Percentiles rank a stretch among this genome's conserved stretches.
Conservation (phyloP, 1,140 invertebrate genomes). For the Aphelinus atriplicis region DNA sequence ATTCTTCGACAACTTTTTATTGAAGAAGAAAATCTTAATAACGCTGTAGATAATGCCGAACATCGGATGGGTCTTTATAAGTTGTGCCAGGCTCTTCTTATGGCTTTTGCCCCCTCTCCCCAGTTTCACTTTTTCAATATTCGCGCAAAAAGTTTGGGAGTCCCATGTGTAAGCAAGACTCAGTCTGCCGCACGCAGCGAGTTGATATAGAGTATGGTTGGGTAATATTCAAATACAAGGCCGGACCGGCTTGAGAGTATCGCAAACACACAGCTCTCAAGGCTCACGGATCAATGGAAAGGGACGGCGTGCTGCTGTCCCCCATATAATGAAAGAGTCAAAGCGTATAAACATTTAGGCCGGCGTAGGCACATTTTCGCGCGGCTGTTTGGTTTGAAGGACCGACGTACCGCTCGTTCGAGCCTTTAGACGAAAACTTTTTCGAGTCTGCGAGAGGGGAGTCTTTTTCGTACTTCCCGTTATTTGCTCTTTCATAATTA, state of each 20-base stretch:
- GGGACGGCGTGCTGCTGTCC: background rate
- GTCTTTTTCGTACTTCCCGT: slow-evolving; percentile 19
- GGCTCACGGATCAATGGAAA: slow-evolving; percentile 45
- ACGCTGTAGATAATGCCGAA: too few relatives aligned
- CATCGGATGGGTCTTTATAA: too few relatives aligned
- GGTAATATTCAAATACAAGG: slow-evolving; percentile 49
- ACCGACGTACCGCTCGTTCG: slow-evolving; percentile 10
- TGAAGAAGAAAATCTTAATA: too few relatives aligned
- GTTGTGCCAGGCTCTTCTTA: too few relatives aligned
- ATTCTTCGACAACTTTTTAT: too few relatives aligned
- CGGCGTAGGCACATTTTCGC: slow-evolving; percentile 39
- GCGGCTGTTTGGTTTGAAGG: slow-evolving; percentile 41
- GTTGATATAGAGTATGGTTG: too few relatives aligned
- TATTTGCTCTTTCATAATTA: slow-evolving; percentile 38
- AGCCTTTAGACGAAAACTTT: slow-evolving; percentile 32
- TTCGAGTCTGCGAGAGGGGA: background rate
- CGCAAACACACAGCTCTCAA: slow-evolving; percentile 43
- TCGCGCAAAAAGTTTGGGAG: slow-evolving; percentile 1
- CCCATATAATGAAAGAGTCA: slow-evolving; percentile 44
- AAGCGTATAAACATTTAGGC: slow-evolving; percentile 43
- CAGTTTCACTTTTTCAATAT: too few relatives aligned
- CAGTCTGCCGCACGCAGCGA: background rate
- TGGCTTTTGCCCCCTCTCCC: too few relatives aligned
- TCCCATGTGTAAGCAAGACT: slow-evolving; percentile 6
- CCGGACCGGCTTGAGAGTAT: slow-evolving; percentile 42